Percentiles rank a stretch among this genome's conserved stretches.
Conservation (phyloP, 2,888 invertebrate species). For the Geotrupes spiniger region DNA sequence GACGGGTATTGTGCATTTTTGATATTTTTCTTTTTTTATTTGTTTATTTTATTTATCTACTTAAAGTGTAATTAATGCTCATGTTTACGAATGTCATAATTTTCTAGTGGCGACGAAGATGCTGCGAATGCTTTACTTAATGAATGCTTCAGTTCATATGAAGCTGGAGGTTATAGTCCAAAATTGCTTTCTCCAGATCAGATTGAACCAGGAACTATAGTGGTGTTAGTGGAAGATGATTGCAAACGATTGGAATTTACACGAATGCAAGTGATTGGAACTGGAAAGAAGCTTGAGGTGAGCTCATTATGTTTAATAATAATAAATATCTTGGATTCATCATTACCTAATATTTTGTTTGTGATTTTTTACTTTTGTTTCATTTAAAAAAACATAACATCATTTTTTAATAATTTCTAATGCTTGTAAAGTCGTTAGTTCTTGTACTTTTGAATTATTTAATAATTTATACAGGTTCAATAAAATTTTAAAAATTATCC, state of each 20-base stretch:
- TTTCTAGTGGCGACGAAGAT: slow-evolving; percentile 38
- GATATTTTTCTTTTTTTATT: background rate
- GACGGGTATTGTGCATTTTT: slow-evolving; percentile 33
- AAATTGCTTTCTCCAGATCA: slow-evolving; percentile 60
- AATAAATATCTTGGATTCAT: too few species aligned
- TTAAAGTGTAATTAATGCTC: too few species aligned
- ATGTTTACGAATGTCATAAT: background rate
- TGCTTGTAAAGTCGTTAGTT: too few species aligned
- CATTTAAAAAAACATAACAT: background rate
- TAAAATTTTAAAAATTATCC: too few species aligned
- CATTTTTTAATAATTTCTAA: too few species aligned
- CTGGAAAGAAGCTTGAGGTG: slow-evolving; percentile 57
- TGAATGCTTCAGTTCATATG: slow-evolving; percentile 67
- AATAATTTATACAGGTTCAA: too few species aligned
- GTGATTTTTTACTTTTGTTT: background rate
- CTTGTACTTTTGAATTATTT: too few species aligned
- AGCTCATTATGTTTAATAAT: slow-evolving; percentile 4
- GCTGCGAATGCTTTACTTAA: slow-evolving; percentile 54
- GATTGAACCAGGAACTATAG: slow-evolving; percentile 73
- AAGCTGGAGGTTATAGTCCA: slow-evolving; percentile 83
- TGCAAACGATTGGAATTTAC: slow-evolving; percentile 69
- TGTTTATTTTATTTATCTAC: background rate
- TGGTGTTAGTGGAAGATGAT: slow-evolving; percentile 76
- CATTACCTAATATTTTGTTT: background rate
- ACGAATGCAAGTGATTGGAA: slow-evolving; percentile 63